A percentile compares a stretch with the other conserved stretches of the same genome.
Conservation (phyloP, 2,113 vertebrate species). For the Suricata suricatta region DNA sequence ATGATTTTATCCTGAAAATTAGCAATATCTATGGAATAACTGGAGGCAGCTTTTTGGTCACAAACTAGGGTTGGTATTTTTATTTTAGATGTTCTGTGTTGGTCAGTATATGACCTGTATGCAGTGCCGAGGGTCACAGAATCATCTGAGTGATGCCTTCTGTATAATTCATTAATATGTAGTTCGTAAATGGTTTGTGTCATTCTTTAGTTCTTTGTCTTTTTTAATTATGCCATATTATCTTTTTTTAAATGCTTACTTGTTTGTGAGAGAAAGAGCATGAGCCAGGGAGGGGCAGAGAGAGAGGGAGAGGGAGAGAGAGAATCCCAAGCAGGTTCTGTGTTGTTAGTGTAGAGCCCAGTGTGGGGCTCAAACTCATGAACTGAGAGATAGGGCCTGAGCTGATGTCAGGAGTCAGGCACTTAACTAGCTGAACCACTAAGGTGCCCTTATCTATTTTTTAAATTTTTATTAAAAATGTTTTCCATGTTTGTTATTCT, state of each 20-base stretch:
- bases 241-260: not conserved
- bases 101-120: not conserved
- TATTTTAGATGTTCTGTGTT: not conserved
- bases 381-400: too few species aligned
- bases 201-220: not conserved
- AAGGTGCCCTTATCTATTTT: too few species aligned
- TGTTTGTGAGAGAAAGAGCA: too few species aligned
- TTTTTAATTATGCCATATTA: not conserved
- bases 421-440: too few species aligned
- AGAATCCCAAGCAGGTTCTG: too few species aligned
- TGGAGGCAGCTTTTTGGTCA: not conserved
- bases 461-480: too few species aligned
- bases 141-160: not conserved
- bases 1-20: slow-evolving; percentile 45
- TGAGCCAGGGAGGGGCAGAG: too few species aligned
- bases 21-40: not conserved
- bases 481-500: too few species aligned
- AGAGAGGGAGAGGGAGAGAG: too few species aligned
- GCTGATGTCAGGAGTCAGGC: too few species aligned
- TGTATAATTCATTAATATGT: not conserved
- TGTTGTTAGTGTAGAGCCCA: too few species aligned
- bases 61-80: not conserved
- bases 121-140: not conserved
- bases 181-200: not conserved
- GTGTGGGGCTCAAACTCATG: too few species aligned